These are phyloP conservation scores for Trichopoda pennipes DNA, from an alignment of 2,888 invertebrate genomes.

Conservation along the genomic window DNA sequence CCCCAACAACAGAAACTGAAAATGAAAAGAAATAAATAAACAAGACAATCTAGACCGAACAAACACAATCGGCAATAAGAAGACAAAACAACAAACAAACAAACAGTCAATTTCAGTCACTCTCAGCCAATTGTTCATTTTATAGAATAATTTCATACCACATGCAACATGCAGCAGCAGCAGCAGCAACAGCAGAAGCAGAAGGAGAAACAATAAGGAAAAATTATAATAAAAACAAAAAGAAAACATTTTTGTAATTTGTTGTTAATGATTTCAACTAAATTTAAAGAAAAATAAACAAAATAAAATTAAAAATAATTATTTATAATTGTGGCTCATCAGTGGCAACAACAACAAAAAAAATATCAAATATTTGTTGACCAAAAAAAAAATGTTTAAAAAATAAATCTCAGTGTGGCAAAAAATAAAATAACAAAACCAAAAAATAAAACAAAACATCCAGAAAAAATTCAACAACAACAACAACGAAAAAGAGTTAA, in stretches of 20 bases:
- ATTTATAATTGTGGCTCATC: slow-evolving; percentile 62
- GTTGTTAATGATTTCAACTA: slow-evolving; percentile 65
- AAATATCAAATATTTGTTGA: slow-evolving; percentile 19
- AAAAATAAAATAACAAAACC: not conserved
- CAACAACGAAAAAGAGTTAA: slow-evolving; percentile 65
- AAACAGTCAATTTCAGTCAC: slow-evolving; percentile 41
- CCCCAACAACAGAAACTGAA: slow-evolving; percentile 39
- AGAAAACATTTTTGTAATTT: slow-evolving; percentile 58
- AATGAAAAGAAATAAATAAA: slow-evolving; percentile 23
- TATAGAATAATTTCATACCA: slow-evolving; percentile 10
- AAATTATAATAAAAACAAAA: slow-evolving; percentile 32
- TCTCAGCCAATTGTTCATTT: slow-evolving; percentile 45
- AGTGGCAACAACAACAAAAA: slow-evolving; percentile 13
- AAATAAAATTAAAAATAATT: slow-evolving; percentile 51
- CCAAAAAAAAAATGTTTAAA: slow-evolving; percentile 44
- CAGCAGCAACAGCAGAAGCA: slow-evolving; percentile 12
- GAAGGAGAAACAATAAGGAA: slow-evolving; percentile 12
- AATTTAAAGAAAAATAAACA: slow-evolving; percentile 15
- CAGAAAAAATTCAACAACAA: slow-evolving; percentile 29
- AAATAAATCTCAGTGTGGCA: slow-evolving; percentile 59
- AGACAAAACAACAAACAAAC: slow-evolving; percentile 43
- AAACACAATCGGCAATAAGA: slow-evolving; percentile 52
- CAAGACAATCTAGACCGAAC: slow-evolving; percentile 38
- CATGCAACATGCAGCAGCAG: slow-evolving; percentile 15
- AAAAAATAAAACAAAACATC: slow-evolving; percentile 20